Conservation (phyloP, 2,113 vertebrate genomes). For the Alouatta palliata region DNA sequence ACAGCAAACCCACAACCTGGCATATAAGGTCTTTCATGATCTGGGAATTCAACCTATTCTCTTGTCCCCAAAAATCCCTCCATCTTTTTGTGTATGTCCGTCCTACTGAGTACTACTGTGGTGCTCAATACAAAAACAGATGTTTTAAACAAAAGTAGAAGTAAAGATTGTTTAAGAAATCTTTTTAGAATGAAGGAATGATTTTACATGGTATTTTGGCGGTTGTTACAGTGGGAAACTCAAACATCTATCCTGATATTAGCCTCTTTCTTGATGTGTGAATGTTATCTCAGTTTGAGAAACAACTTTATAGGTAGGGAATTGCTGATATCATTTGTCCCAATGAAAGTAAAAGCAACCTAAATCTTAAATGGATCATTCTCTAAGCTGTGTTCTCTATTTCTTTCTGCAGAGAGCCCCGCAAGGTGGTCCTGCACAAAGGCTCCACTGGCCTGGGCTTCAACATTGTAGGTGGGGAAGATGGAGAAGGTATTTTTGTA, state of each 20-base stretch:
- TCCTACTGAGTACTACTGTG: background rate
- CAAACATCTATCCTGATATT: background rate
- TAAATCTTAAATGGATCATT: background rate
- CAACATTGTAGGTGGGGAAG: conserved; percentile 98
- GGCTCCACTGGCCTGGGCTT: conserved; percentile 97
- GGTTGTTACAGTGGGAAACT: background rate
- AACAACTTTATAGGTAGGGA: background rate
- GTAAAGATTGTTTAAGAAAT: background rate
- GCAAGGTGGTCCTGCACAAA: conserved; percentile 96
- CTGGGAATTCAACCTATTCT: background rate
- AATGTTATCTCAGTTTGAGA: background rate
- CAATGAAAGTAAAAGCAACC: background rate
- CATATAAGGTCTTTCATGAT: background rate
- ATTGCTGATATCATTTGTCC: background rate
- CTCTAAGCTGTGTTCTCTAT: conserved; percentile 51
- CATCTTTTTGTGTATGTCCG: background rate
- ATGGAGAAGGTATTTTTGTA: conserved; percentile 98
- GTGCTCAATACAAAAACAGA: background rate
- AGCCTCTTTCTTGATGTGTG: background rate
- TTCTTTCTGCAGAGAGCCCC: conserved; percentile 94
- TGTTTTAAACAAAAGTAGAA: background rate
- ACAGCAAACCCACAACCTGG: background rate
- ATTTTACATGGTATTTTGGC: background rate
- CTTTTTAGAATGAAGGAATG: conserved; percentile 16
- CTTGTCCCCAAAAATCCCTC: background rate